These are phyloP conservation scores for Coilia nasus DNA, from an alignment of 2,797 vertebrate species.

Conservation along the genomic window DNA sequence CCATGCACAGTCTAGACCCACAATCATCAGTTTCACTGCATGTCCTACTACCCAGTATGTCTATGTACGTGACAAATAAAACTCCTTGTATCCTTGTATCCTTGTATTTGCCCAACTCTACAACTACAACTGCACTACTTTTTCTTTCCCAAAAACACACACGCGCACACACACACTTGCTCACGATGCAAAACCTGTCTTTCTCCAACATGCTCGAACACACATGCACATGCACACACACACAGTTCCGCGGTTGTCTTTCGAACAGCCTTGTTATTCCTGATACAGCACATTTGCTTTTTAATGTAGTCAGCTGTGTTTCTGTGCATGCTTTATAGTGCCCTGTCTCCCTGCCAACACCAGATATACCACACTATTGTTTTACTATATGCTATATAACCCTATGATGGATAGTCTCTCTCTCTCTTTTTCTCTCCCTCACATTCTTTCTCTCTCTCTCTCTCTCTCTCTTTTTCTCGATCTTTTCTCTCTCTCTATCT, in stretches of 20 bases:
- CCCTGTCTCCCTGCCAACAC: background rate
- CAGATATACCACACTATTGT: background rate
- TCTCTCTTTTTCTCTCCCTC: background rate
- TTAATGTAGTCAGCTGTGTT: slow-evolving; percentile 10
- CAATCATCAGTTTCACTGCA: too few species aligned
- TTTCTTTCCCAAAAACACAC: too few species aligned
- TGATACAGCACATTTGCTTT: slow-evolving; percentile 7
- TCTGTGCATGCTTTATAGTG: background rate
- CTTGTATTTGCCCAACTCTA: too few species aligned
- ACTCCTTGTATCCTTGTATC: too few species aligned
- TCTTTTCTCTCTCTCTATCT: too few species aligned
- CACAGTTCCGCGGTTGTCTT: background rate
- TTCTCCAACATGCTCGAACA: background rate
- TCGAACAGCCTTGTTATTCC: background rate
- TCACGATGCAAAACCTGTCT: background rate
- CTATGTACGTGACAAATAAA: too few species aligned
- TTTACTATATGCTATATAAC: background rate
- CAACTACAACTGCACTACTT: too few species aligned
- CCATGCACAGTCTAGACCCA: too few species aligned
- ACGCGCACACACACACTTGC: too few species aligned
- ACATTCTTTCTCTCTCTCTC: too few species aligned
- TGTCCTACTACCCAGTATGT: too few species aligned
- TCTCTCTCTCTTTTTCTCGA: too few species aligned
- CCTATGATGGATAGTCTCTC: background rate
- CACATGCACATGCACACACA: background rate